Conservation (phyloP, 2,888 invertebrate species). For the Sesia bembeciformis region DNA sequence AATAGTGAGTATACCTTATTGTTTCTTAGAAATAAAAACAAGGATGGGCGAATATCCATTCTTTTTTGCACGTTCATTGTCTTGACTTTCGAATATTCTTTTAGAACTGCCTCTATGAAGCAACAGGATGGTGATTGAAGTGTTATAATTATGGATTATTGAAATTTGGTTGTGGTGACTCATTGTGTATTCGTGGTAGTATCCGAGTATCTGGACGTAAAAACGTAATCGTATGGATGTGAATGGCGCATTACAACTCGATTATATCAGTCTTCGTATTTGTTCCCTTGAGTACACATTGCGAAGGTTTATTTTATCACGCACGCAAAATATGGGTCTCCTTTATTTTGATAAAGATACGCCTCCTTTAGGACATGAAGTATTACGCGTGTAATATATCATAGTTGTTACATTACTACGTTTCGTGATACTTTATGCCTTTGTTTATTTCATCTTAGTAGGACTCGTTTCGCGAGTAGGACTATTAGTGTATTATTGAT, state of each 20-base stretch:
- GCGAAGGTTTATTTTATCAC: neutral
- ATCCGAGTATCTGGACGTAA: constrained; percentile 39
- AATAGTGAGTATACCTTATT: constrained; percentile 81
- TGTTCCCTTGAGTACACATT: neutral
- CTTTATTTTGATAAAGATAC: constrained; percentile 24
- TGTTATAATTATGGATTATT: neutral
- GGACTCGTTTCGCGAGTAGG: neutral
- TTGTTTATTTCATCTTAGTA: neutral
- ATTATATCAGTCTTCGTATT: constrained; percentile 11
- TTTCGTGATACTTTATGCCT: neutral
- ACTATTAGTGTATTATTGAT: neutral
- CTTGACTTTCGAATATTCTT: neutral
- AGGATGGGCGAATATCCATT: constrained; percentile 49
- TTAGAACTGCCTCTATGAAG: neutral
- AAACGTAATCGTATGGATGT: constrained; percentile 42
- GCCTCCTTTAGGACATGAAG: constrained; percentile 27
- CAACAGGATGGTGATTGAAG: too few relatives aligned
- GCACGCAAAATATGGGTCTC: too few relatives aligned
- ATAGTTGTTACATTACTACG: neutral
- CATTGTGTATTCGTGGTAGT: constrained; percentile 51
- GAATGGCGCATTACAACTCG: constrained; percentile 46
- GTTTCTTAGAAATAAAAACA: constrained; percentile 36
- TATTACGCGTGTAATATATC: constrained; percentile 6
- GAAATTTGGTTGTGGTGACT: constrained; percentile 34
- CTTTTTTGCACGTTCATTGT: constrained; percentile 49